Conservation (phyloP, 2,113 vertebrate genomes). For the Miniopterus natalensis region DNA sequence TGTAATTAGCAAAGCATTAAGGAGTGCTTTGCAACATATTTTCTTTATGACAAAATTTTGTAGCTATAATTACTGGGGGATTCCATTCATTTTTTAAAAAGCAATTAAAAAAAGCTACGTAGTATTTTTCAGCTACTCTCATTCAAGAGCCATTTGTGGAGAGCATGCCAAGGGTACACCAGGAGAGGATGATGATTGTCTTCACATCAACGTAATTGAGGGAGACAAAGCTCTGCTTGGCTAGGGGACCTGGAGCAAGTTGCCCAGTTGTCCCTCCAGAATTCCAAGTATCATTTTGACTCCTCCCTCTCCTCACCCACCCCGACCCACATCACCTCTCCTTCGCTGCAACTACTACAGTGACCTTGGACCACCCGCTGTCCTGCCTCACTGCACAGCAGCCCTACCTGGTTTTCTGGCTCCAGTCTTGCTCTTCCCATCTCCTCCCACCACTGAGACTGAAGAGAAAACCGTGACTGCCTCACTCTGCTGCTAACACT, state of each 20-base stretch:
- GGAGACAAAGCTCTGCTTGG: neutral
- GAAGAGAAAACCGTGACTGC: neutral
- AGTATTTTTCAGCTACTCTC: neutral
- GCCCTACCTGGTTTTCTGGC: too few species aligned
- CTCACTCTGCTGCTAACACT: neutral
- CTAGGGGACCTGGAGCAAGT: neutral
- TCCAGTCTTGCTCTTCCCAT: neutral
- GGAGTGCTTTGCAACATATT: neutral
- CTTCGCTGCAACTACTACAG: neutral
- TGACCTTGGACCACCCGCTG: too few species aligned
- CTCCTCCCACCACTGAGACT: neutral
- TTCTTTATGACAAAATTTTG: conserved; percentile 21
- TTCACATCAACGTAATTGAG: neutral
- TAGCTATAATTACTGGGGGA: neutral
- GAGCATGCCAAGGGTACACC: neutral
- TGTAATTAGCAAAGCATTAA: neutral
- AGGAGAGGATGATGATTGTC: neutral
- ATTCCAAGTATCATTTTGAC: neutral
- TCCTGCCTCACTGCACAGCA: neutral
- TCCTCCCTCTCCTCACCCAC: neutral
- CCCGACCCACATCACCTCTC: neutral
- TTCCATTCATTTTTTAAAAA: neutral
- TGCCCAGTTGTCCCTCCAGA: neutral
- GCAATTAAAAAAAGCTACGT: neutral
- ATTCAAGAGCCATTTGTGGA: neutral